phyloP scores from a whole-genome alignment of 2,888 invertebrate species.

The Pachliopta kotzebuea region DNA sequence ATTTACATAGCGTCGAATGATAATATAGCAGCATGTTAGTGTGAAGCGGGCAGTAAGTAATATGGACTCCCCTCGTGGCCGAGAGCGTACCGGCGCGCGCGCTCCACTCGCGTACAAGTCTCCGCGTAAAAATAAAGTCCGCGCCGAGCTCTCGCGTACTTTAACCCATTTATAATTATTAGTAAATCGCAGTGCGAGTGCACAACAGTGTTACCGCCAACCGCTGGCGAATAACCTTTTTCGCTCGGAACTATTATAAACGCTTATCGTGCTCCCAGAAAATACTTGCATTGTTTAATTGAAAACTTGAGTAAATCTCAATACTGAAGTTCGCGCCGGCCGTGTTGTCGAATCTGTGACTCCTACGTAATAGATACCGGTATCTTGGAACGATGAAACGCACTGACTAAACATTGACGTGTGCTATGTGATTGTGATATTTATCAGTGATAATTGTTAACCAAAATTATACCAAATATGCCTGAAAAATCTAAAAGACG shows the following conservation, averaged over 20 bases:
- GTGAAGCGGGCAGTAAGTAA: slow-evolving; percentile 50
- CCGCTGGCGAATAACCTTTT: slow-evolving; percentile 67
- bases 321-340: slow-evolving; percentile 45
- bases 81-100: slow-evolving; percentile 56
- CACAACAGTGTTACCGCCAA: slow-evolving; percentile 70
- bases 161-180: slow-evolving; percentile 79
- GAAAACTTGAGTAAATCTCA: slow-evolving; percentile 51
- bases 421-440: slow-evolving; percentile 59
- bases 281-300: slow-evolving; percentile 54
- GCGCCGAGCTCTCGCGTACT: slow-evolving; percentile 73
- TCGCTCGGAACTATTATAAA: slow-evolving; percentile 54
- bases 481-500: slow-evolving; percentile 69
- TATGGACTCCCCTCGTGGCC: slow-evolving; percentile 62
- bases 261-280: slow-evolving; percentile 44
- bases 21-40: slow-evolving; percentile 60
- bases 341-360: slow-evolving; percentile 48
- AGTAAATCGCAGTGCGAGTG: slow-evolving; percentile 76
- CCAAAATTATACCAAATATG: slow-evolving; percentile 57
- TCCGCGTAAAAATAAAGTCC: slow-evolving; percentile 79
- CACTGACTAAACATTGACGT: slow-evolving; percentile 49
- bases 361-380: slow-evolving; percentile 64
- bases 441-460: slow-evolving; percentile 68
- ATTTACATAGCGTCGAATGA: slow-evolving; percentile 65
- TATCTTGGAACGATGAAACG: slow-evolving; percentile 51
- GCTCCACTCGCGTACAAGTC: slow-evolving; percentile 71